Conservation (phyloP, 2,797 vertebrate genomes). For the Bryconaethiops microstoma region DNA sequence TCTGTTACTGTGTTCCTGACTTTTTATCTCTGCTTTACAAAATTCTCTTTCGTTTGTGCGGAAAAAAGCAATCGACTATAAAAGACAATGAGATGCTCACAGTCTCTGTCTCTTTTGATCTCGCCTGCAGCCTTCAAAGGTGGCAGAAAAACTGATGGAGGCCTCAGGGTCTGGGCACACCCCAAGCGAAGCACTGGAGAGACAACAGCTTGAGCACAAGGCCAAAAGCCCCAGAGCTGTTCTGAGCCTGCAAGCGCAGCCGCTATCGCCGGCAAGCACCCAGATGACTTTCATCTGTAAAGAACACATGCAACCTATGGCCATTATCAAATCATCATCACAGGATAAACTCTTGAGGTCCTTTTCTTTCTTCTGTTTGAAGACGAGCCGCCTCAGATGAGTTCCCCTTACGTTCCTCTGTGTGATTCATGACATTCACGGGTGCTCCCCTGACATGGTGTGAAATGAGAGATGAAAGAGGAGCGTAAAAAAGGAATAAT, state of each 20-base stretch:
- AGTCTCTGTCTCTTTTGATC: not conserved
- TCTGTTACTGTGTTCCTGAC: not conserved
- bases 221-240: not conserved
- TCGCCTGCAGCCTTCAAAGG: not conserved
- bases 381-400: not conserved
- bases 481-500: constrained; percentile 18
- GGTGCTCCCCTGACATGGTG: not conserved
- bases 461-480: constrained; percentile 42
- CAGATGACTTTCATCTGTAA: not conserved
- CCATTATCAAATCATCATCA: not conserved
- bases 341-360: constrained; percentile 7
- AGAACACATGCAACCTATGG: not conserved
- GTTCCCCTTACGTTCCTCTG: constrained; percentile 4
- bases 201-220: not conserved
- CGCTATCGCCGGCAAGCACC: not conserved
- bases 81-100: not conserved
- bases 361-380: not conserved
- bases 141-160: not conserved
- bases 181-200: not conserved
- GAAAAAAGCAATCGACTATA: not conserved
- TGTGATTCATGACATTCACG: constrained; percentile 26
- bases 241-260: not conserved
- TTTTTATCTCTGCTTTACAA: not conserved
- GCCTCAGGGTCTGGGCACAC: not conserved
- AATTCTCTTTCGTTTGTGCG: not conserved